phyloP scores from a whole-genome alignment of 2,888 invertebrate genomes.

The Pseudococcus longispinus region DNA sequence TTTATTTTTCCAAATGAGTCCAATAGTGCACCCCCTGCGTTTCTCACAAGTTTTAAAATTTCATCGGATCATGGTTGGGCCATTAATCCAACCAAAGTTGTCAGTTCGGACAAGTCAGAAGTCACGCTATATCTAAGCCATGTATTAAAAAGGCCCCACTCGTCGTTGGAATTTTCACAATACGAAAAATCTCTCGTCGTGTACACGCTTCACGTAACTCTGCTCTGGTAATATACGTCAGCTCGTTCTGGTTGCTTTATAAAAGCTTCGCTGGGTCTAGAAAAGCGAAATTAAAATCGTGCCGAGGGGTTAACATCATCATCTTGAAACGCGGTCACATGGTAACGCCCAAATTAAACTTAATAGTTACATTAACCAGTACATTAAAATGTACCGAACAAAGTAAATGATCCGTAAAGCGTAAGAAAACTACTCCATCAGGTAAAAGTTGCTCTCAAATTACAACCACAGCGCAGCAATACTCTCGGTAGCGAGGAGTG shows the following conservation, averaged over 20 bases:
- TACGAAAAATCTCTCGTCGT: background rate
- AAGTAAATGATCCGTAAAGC: conserved; percentile 32
- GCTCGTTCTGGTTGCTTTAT: background rate
- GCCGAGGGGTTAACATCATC: background rate
- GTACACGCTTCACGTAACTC: background rate
- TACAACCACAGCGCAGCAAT: background rate
- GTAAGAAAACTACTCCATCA: background rate
- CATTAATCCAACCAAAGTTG: background rate
- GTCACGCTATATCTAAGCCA: background rate
- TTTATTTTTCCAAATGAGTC: background rate
- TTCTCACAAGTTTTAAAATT: background rate
- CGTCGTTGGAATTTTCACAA: background rate
- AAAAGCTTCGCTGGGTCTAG: background rate
- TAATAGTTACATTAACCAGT: background rate
- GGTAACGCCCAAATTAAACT: background rate
- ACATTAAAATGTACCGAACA: background rate
- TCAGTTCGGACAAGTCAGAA: conserved; percentile 1
- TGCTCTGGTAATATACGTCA: background rate
- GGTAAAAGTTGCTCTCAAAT: background rate
- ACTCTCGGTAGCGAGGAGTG: background rate
- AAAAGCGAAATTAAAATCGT: background rate
- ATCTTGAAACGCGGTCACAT: background rate
- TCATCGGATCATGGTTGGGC: conserved; percentile 3
- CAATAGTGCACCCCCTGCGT: background rate
- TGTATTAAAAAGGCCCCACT: background rate